A percentile compares a stretch with the other conserved stretches of the same genome.
phyloP scores from a whole-genome alignment of 1,140 invertebrate species.

The Lasioglossum baleicum region DNA sequence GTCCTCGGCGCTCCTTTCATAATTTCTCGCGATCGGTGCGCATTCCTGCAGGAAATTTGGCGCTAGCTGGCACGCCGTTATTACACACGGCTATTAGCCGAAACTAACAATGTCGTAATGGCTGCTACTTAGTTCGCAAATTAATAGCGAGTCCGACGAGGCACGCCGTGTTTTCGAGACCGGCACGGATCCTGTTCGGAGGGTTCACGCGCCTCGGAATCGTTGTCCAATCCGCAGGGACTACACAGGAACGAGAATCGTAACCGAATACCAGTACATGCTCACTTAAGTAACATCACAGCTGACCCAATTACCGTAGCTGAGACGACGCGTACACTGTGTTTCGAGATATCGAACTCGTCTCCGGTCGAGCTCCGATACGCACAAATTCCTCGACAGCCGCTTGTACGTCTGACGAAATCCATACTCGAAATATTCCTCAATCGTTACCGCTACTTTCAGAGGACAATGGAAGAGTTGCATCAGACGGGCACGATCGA shows the following conservation, averaged over 20 bases:
- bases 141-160: background rate
- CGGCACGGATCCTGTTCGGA: background rate
- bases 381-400: background rate
- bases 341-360: conserved; percentile 20
- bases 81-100: background rate
- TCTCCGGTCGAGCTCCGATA: background rate
- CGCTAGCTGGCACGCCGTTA: background rate
- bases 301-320: conserved; percentile 60
- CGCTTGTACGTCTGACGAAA: background rate
- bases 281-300: conserved; percentile 53
- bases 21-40: background rate
- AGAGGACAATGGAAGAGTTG: background rate
- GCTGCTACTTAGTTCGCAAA: background rate
- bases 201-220: conserved; percentile 16
- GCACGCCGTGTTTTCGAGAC: background rate
- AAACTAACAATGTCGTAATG: background rate
- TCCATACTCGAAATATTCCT: background rate
- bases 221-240: conserved; percentile 47
- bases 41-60: background rate
- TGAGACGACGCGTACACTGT: conserved; percentile 19
- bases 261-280: conserved; percentile 53
- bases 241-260: conserved; percentile 54
- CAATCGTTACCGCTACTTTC: background rate
- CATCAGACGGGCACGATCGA: background rate
- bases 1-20: no score